Evolutionary conservation across 1,140 invertebrate species (phyloP).

Genomic region (Pseudomyrmex concolor): DNA sequence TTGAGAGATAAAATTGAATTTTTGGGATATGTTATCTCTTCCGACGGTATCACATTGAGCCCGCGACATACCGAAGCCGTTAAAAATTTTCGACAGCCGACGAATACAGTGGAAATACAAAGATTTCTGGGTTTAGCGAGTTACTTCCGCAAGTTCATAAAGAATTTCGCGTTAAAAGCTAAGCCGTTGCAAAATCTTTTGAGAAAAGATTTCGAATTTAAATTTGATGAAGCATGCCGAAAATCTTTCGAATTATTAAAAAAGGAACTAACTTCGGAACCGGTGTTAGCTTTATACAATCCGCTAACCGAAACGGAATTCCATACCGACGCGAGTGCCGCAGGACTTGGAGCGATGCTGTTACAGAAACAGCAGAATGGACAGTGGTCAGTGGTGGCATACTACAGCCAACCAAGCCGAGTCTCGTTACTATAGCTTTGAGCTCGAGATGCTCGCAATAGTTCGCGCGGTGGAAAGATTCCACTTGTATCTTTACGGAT

Average conservation of each 20-base stretch:
- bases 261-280: background rate
- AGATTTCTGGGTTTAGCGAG: background rate
- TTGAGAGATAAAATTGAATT: background rate
- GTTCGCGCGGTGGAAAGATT: background rate
- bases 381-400: background rate
- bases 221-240: background rate
- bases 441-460: constrained; percentile 5
- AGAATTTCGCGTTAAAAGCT: background rate
- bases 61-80: background rate
- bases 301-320: background rate
- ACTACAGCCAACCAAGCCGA: background rate
- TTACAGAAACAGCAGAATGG: background rate
- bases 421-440: constrained; percentile 11
- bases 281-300: background rate
- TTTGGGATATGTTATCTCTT: background rate
- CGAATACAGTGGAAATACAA: background rate
- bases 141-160: background rate
- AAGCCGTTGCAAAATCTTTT: background rate
- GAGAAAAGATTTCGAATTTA: background rate
- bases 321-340: constrained; percentile 3
- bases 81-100: background rate
- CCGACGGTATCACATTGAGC: background rate
- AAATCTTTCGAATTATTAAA: background rate
- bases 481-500: background rate
- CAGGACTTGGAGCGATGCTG: background rate